Conservation (phyloP, 2,888 invertebrate genomes). For the Emmelina monodactyla region DNA sequence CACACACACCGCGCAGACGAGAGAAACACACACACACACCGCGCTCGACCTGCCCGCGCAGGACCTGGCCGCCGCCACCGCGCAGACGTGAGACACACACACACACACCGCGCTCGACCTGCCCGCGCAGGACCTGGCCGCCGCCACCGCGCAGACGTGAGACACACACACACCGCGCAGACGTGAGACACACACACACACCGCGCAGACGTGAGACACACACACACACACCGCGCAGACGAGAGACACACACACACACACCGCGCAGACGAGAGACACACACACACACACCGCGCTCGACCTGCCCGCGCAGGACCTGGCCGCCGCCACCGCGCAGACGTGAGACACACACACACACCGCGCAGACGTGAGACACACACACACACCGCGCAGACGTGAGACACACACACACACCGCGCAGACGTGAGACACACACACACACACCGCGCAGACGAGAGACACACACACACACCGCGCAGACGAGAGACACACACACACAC, state of each 20-base stretch:
- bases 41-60: slow-evolving; percentile 93
- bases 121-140: slow-evolving; percentile 92
- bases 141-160: slow-evolving; percentile 90
- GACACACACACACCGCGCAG: slow-evolving; percentile 93
- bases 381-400: not conserved
- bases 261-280: slow-evolving; percentile 78
- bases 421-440: not conserved
- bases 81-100: slow-evolving; percentile 82
- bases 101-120: slow-evolving; percentile 91
- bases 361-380: not conserved
- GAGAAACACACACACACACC: too few species aligned
- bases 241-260: slow-evolving; percentile 91
- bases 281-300: not conserved
- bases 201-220: slow-evolving; percentile 90
- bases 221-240: slow-evolving; percentile 90
- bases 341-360: not conserved
- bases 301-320: not conserved
- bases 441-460: not conserved
- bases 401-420: not conserved
- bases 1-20: slow-evolving; percentile 93
- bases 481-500: slow-evolving; percentile 73
- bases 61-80: slow-evolving; percentile 96
- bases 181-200: slow-evolving; percentile 91
- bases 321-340: not conserved
- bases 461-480: not conserved